Evolutionary conservation across 2,113 vertebrate genomes (phyloP), one percentile per base, ranked within the genome.

Genomic region (Oreochromis niloticus): DNA sequence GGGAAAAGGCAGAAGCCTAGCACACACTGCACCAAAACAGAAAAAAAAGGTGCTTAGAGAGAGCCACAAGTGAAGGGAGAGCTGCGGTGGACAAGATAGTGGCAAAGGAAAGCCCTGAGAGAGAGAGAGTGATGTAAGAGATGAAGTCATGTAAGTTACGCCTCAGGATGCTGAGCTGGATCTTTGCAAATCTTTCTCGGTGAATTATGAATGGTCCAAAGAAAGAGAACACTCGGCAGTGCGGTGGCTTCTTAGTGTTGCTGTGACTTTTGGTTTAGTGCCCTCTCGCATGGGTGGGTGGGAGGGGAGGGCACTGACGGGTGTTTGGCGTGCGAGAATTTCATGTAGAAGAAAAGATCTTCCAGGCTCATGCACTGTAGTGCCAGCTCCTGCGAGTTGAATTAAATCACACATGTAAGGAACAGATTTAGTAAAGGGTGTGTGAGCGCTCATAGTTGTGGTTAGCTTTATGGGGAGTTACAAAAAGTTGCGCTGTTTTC

Each of bases 181-280:
- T 88, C 80, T 92, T 87, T 91, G 85, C 88, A 89, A 93, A 91
- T 87, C 86, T 91, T 91, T 84, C 39, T 50, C 7, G 2, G 87
- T 94, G 88, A 96, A 94, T 94, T 94, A 93, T 95, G 82, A 93
- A 94, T 94, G 85, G 59, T 93, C 88, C 93, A 85, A 93, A 88
- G 81, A 87, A 88, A 85, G 68, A 79, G 79, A 85, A 83, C 85
- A 54, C 5, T 4, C 61, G 75, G 85, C 84, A 89, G 91, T 94
- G 87, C 61, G 24, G 52, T 66, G 85, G 61, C 80, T 68, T 84
- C 48, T 86, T 22, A 36, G 66, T 80, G 87, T 34, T 63, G 56
- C 71, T 87, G 68, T 68, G 85, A 86, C 81, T 78, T 83, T 61
- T 71, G 55, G 82, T 91, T 85, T 75, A 82, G 80, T 78, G 82